Conservation (phyloP, 1,140 invertebrate genomes). For the Reticulitermes speratus region DNA sequence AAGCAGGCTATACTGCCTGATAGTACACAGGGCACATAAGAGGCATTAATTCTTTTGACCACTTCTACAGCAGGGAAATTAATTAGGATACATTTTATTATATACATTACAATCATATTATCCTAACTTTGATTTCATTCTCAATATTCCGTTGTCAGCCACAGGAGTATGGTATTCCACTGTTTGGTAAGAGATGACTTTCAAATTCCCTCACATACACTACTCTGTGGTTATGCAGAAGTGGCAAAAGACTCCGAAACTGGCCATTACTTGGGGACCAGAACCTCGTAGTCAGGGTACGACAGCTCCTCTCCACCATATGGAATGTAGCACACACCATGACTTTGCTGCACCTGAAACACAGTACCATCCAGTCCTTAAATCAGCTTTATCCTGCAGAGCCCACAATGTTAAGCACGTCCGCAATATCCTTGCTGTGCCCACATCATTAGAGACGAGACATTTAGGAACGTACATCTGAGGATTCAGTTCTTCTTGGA, state of each 20-base stretch:
- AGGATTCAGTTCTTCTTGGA: too few species aligned
- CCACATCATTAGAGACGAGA: too few species aligned
- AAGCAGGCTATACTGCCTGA: not conserved
- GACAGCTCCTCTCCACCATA: constrained; percentile 67
- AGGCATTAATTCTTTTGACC: not conserved
- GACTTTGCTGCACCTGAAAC: constrained; percentile 67
- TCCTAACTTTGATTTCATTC: not conserved
- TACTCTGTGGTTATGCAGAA: not conserved
- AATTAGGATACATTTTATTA: not conserved
- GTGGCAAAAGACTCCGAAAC: not conserved
- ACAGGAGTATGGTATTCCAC: too few species aligned
- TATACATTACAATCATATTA: not conserved
- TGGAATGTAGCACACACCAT: constrained; percentile 69
- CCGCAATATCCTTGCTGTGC: too few species aligned
- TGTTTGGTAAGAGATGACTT: not conserved
- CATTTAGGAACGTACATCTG: too few species aligned
- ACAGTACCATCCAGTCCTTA: not conserved
- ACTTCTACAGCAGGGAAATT: not conserved
- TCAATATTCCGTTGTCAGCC: not conserved
- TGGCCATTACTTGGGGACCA: constrained; percentile 47
- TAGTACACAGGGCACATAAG: too few species aligned
- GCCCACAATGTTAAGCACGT: too few species aligned
- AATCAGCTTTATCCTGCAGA: too few species aligned
- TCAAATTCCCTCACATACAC: not conserved
- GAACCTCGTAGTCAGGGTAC: constrained; percentile 73